Conservation (phyloP, 2,797 vertebrate species). For the Sebastes hubbsi region DNA sequence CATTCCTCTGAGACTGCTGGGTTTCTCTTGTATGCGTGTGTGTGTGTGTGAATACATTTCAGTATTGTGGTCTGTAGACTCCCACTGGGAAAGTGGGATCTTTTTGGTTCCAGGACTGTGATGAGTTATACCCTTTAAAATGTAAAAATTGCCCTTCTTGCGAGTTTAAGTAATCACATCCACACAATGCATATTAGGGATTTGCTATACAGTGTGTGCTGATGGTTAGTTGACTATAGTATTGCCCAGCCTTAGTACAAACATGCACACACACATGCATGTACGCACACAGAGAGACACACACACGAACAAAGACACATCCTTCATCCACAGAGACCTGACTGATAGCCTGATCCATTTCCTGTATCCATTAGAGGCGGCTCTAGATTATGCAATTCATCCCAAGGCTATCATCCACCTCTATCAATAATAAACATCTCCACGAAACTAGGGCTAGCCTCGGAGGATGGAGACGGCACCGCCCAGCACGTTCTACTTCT, state of each 20-base stretch:
- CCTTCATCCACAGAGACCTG: conserved; percentile 65
- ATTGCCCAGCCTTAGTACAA: not conserved
- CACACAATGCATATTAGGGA: not conserved
- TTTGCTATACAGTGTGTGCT: not conserved
- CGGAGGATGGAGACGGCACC: conserved; percentile 64
- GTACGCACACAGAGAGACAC: conserved; percentile 11
- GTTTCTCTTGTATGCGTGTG: not conserved
- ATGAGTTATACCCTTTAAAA: not conserved
- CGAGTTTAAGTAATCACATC: not conserved
- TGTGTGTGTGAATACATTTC: not conserved
- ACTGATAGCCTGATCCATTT: conserved; percentile 80
- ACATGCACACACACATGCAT: conserved; percentile 1
- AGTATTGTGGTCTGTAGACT: not conserved
- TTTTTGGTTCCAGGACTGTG: not conserved
- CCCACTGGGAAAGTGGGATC: not conserved
- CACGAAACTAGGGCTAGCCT: conserved; percentile 73
- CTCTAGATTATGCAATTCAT: conserved; percentile 80
- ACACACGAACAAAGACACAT: conserved; percentile 64
- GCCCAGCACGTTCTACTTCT: conserved; percentile 69
- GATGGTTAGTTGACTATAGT: not conserved
- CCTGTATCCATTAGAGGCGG: conserved; percentile 79
- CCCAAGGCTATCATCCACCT: conserved; percentile 80
- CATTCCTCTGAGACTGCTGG: not conserved
- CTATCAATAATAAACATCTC: conserved; percentile 83
- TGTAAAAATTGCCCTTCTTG: not conserved